Evolutionary conservation across 2,113 vertebrate species (phyloP).

Genomic region (Gambusia holbrooki): DNA sequence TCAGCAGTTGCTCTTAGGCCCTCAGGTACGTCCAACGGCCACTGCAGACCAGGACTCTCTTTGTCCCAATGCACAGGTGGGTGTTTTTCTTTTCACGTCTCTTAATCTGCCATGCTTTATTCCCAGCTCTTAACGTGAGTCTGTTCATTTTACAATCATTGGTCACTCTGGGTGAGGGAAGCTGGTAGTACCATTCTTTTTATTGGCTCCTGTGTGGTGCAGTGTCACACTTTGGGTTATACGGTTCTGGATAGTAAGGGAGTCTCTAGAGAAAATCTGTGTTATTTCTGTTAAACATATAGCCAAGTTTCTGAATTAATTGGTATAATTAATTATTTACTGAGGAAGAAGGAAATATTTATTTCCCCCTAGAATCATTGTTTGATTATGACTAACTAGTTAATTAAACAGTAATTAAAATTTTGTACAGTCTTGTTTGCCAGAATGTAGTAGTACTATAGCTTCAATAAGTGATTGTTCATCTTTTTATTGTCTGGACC

Average conservation of each 20-base stretch:
- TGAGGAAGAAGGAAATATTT: neutral
- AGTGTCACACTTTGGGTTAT: neutral
- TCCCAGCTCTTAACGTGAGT: slow-evolving; percentile 52
- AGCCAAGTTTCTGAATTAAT: neutral
- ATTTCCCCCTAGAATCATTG: neutral
- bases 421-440: neutral
- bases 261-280: neutral
- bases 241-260: neutral
- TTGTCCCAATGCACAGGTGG: slow-evolving; percentile 81
- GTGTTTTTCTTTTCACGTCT: slow-evolving; percentile 52
- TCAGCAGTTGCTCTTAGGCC: slow-evolving; percentile 82
- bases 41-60: slow-evolving; percentile 73
- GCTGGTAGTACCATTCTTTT: slow-evolving; percentile 31
- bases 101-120: neutral
- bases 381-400: too few species aligned
- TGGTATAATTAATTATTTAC: neutral
- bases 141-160: slow-evolving; percentile 13
- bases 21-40: slow-evolving; percentile 81
- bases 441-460: neutral
- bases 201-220: neutral
- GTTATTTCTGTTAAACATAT: neutral
- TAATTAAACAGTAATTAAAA: too few species aligned
- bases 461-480: neutral
- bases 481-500: neutral
- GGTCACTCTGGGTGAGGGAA: slow-evolving; percentile 46